A percentile compares a stretch with the other conserved stretches of the same genome.
phyloP scores from a whole-genome alignment of 2,888 invertebrate genomes.

The Bugulina stolonifera region DNA sequence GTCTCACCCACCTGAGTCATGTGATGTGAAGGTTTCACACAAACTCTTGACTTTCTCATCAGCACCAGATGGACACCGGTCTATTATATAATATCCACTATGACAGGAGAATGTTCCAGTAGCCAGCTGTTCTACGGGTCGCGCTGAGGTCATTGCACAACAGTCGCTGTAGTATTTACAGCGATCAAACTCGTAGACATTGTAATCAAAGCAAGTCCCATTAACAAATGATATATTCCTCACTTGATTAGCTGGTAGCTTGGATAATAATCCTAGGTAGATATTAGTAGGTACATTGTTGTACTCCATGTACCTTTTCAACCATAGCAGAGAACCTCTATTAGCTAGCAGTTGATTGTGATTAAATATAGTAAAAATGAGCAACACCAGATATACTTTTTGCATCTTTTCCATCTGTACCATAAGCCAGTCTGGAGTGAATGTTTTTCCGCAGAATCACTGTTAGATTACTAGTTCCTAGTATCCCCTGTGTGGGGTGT shows the following conservation, averaged over 20 bases:
- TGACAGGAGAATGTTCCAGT: constrained; percentile 7
- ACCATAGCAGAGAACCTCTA: too few species aligned
- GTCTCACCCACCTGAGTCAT: background rate
- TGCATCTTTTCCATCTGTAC: too few species aligned
- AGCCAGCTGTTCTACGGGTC: constrained; percentile 15
- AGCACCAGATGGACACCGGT: background rate
- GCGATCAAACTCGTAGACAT: background rate
- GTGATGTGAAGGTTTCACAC: background rate
- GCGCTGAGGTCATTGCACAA: background rate
- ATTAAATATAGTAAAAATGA: too few species aligned
- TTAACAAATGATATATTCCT: background rate
- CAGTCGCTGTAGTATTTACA: constrained; percentile 24
- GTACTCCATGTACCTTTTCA: background rate
- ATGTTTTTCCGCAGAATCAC: too few species aligned
- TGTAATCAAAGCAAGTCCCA: background rate
- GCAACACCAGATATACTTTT: too few species aligned
- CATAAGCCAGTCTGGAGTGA: too few species aligned
- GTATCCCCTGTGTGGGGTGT: too few species aligned
- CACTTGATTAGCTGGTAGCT: background rate
- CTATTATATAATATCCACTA: constrained; percentile 25
- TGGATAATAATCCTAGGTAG: background rate
- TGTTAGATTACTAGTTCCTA: too few species aligned
- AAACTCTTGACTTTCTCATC: background rate
- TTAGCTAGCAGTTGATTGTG: too few species aligned
- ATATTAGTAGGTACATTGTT: background rate